phyloP scores from a whole-genome alignment of 2,888 invertebrate genomes.

The Lithosia quadra region DNA sequence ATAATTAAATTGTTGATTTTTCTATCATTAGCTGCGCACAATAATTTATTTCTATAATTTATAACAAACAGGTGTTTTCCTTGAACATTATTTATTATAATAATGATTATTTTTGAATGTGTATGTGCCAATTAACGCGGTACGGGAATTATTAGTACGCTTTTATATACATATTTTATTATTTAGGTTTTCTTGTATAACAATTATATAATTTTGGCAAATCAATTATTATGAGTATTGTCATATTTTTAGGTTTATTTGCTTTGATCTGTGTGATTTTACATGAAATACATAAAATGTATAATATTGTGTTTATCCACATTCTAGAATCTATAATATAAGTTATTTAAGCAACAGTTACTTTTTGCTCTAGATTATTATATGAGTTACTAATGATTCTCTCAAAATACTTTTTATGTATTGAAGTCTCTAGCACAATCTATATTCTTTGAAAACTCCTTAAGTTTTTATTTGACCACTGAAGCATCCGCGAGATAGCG shows the following conservation, averaged over 20 bases:
- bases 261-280: no score
- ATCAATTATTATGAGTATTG: no score
- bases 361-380: no score
- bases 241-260: no score
- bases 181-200: neutral
- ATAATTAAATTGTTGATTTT: neutral
- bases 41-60: neutral
- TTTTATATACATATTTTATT: neutral
- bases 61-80: constrained; percentile 1
- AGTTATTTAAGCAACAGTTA: no score
- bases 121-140: neutral
- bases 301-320: no score
- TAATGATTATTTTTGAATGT: neutral
- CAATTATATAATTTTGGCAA: no score
- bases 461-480: constrained; percentile 87
- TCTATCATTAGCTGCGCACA: neutral
- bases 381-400: no score
- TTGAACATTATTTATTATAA: constrained; percentile 3
- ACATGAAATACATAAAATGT: no score
- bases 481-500: constrained; percentile 87
- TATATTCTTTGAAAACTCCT: constrained; percentile 78
- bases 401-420: neutral
- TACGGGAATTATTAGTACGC: neutral
- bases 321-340: no score
- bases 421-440: constrained; percentile 46